These are phyloP conservation scores for Petrophora chlorosata DNA, from an alignment of 2,888 invertebrate genomes.

Conservation along the genomic window DNA sequence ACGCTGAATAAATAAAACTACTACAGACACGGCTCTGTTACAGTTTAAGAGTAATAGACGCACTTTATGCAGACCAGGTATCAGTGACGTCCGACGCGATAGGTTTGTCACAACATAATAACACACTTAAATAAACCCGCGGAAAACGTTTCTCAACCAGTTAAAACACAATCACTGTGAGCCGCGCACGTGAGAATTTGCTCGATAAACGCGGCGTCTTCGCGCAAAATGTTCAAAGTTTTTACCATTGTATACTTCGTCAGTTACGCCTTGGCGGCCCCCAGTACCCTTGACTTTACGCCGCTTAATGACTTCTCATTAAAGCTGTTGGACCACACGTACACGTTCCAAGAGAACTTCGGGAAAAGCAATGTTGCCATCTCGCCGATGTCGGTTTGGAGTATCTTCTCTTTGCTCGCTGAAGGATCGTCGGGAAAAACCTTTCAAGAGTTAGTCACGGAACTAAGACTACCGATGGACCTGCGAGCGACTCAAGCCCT, in stretches of 20 bases:
- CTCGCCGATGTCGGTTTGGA: conserved; percentile 75
- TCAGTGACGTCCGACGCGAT: conserved; percentile 6
- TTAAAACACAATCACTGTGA: conserved; percentile 63
- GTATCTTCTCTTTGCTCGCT: conserved; percentile 67
- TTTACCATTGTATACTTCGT: conserved; percentile 50
- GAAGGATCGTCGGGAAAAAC: conserved; percentile 74
- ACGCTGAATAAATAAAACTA: too few species aligned
- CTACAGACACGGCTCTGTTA: too few species aligned
- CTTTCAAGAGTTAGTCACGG: conserved; percentile 63
- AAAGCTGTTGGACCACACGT: conserved; percentile 65
- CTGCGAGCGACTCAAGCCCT: conserved; percentile 62
- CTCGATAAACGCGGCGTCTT: conserved; percentile 45
- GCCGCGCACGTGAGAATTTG: conserved; percentile 56
- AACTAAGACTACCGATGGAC: conserved; percentile 62
- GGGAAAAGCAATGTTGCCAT: conserved; percentile 65
- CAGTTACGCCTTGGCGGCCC: conserved; percentile 46
- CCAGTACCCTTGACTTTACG: conserved; percentile 54
- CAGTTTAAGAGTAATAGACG: too few species aligned
- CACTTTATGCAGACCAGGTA: conserved; percentile 10
- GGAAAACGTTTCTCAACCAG: conserved; percentile 61
- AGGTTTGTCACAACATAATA: conserved; percentile 27
- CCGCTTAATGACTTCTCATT: conserved; percentile 68
- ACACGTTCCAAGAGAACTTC: conserved; percentile 66
- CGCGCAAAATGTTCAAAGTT: conserved; percentile 59
- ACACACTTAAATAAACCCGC: conserved; percentile 34